Evolutionary conservation across 2,888 invertebrate genomes (phyloP).

Genomic region (Acrobasis suavella): DNA sequence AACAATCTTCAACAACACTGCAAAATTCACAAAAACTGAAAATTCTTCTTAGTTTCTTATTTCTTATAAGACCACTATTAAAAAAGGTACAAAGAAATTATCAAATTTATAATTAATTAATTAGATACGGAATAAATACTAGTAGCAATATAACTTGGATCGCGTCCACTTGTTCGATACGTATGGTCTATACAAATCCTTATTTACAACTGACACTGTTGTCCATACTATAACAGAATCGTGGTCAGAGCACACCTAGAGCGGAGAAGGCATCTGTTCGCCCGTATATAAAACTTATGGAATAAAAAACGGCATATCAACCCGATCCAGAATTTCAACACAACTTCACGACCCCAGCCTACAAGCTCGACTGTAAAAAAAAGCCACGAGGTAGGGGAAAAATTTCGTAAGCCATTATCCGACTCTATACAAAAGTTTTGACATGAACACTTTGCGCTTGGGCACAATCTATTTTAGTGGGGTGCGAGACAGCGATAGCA

Average conservation of each 20-base stretch:
- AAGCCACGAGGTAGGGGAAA: constrained; percentile 79
- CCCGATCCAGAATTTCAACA: constrained; percentile 69
- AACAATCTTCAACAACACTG: constrained; percentile 65
- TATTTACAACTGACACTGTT: constrained; percentile 82
- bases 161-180: constrained; percentile 72
- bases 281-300: constrained; percentile 57
- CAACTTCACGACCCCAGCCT: constrained; percentile 76
- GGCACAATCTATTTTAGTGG: constrained; percentile 82
- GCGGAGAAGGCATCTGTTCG: constrained; percentile 69
- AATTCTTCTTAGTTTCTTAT: constrained; percentile 67
- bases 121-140: constrained; percentile 49
- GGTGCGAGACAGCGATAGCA: constrained; percentile 68
- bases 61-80: constrained; percentile 67
- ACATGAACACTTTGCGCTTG: constrained; percentile 82
- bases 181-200: constrained; percentile 81
- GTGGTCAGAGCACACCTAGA: constrained; percentile 68
- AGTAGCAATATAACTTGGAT: constrained; percentile 54
- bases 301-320: constrained; percentile 65
- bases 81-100: constrained; percentile 13
- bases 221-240: constrained; percentile 73
- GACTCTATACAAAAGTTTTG: constrained; percentile 79
- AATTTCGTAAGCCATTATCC: constrained; percentile 80
- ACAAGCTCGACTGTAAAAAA: constrained; percentile 75
- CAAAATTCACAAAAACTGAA: constrained; percentile 51
- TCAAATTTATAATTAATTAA: constrained; percentile 19